A percentile compares a stretch with the other conserved stretches of the same genome.
Evolutionary conservation across 2,113 vertebrate species (phyloP).

Genomic region (Catharus minimus): DNA sequence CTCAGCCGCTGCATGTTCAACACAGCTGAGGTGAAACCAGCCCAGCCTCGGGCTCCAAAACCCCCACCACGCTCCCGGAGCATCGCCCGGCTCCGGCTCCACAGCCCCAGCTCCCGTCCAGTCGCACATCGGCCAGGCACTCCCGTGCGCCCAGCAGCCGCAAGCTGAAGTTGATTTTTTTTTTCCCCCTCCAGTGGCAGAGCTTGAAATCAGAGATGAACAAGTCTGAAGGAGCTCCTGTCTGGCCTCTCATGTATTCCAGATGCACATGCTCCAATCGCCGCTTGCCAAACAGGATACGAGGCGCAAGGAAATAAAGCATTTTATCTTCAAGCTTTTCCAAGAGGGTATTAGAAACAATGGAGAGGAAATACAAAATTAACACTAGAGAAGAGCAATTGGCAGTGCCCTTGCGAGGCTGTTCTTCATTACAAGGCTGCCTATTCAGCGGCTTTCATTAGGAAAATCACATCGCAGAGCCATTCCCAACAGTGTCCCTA

Average conservation of each 20-base stretch:
- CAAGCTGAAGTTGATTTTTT: not conserved
- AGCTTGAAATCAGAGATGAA: conserved; percentile 39
- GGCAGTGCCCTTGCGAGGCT: conserved; percentile 24
- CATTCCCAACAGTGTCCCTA: conserved; percentile 45
- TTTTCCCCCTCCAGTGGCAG: not conserved
- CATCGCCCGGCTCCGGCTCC: rapidly evolving
- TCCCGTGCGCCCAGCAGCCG: rapidly evolving
- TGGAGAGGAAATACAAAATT: conserved; percentile 65
- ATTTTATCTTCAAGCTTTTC: conserved; percentile 58
- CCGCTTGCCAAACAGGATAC: conserved; percentile 55
- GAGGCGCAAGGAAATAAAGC: conserved; percentile 15
- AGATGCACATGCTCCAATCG: conserved; percentile 9
- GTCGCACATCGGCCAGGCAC: not conserved
- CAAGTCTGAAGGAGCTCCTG: conserved; percentile 10
- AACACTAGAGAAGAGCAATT: conserved; percentile 60
- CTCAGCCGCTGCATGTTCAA: not conserved
- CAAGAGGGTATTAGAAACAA: conserved; percentile 60
- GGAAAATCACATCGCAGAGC: conserved; percentile 41
- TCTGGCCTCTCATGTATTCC: conserved; percentile 50
- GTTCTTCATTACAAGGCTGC: conserved; percentile 38
- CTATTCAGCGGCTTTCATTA: conserved; percentile 63
- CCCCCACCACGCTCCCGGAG: rapidly evolving
- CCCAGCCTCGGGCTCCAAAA: not conserved
- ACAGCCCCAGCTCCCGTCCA: not conserved
- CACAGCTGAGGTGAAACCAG: not conserved